Conservation (phyloP, 2,888 invertebrate species). For the Sphaerophoria taeniata region DNA sequence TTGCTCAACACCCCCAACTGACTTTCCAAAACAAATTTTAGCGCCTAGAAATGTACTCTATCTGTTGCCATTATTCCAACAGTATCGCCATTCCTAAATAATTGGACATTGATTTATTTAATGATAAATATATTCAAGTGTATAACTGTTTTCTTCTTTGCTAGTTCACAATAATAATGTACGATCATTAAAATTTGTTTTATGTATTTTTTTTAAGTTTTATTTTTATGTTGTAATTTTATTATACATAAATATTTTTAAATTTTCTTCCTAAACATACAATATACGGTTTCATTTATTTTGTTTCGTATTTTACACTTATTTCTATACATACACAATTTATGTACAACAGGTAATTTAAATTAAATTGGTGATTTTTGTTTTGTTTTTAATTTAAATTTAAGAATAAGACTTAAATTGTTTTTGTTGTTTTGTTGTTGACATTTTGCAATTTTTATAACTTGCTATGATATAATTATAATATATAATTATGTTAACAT, state of each 20-base stretch:
- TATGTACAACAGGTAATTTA: constrained; percentile 65
- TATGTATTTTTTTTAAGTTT: constrained; percentile 28
- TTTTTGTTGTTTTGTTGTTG: not conserved
- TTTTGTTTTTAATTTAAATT: constrained; percentile 12
- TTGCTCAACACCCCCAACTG: not conserved
- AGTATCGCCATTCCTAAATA: constrained; percentile 45
- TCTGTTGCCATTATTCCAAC: not conserved
- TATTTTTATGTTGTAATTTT: constrained; percentile 37
- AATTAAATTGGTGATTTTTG: constrained; percentile 12
- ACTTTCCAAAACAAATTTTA: not conserved
- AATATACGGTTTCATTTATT: constrained; percentile 27
- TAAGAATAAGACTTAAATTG: not conserved
- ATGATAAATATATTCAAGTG: constrained; percentile 34
- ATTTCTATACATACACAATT: constrained; percentile 62
- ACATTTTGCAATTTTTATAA: constrained; percentile 18
- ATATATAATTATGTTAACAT: constrained; percentile 57
- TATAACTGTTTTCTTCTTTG: not conserved
- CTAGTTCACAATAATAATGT: constrained; percentile 12
- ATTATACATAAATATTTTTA: constrained; percentile 48
- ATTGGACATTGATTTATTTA: constrained; percentile 46
- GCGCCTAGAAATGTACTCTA: not conserved
- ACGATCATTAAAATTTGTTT: constrained; percentile 5
- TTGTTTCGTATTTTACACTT: constrained; percentile 39
- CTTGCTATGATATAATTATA: constrained; percentile 59
- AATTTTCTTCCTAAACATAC: constrained; percentile 20